Percentiles rank a stretch among this genome's conserved stretches.
These are phyloP conservation scores for Emydoidea blandingii DNA, from an alignment of 2,797 vertebrate species.

Conservation along the genomic window DNA sequence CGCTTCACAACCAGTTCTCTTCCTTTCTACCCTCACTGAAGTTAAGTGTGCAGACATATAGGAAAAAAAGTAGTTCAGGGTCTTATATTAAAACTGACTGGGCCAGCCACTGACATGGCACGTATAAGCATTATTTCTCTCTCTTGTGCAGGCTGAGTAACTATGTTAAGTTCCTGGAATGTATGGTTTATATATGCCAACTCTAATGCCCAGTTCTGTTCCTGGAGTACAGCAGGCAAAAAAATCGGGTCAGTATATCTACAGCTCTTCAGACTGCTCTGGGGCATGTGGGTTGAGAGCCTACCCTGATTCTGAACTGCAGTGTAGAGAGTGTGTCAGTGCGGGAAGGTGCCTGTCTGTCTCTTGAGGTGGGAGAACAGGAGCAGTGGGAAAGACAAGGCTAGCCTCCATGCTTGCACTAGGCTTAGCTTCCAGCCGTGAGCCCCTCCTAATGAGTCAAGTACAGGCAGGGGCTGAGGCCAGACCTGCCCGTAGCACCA, in stretches of 20 bases:
- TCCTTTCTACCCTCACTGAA: not conserved
- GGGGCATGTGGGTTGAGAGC: fast-evolving
- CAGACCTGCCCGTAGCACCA: fast-evolving
- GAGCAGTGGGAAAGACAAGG: fast-evolving
- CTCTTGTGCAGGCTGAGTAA: no score
- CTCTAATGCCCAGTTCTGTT: not conserved
- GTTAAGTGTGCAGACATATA: no score
- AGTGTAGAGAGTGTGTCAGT: fast-evolving
- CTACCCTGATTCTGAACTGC: fast-evolving
- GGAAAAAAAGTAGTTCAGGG: not conserved
- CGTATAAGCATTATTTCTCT: not conserved
- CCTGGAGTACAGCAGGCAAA: not conserved
- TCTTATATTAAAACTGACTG: not conserved
- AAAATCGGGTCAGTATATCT: not conserved
- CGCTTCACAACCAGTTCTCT: not conserved
- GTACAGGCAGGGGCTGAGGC: not conserved
- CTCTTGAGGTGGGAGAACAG: not conserved
- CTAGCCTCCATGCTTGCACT: not conserved
- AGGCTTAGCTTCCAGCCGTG: fast-evolving
- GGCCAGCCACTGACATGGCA: not conserved
- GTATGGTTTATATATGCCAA: not conserved
- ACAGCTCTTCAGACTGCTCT: not conserved
- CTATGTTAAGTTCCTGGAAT: not conserved
- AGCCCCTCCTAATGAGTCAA: not conserved
- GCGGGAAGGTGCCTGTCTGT: fast-evolving